Evolutionary conservation across 1,140 invertebrate species (phyloP).

Genomic region (Neuroterus valhalla): DNA sequence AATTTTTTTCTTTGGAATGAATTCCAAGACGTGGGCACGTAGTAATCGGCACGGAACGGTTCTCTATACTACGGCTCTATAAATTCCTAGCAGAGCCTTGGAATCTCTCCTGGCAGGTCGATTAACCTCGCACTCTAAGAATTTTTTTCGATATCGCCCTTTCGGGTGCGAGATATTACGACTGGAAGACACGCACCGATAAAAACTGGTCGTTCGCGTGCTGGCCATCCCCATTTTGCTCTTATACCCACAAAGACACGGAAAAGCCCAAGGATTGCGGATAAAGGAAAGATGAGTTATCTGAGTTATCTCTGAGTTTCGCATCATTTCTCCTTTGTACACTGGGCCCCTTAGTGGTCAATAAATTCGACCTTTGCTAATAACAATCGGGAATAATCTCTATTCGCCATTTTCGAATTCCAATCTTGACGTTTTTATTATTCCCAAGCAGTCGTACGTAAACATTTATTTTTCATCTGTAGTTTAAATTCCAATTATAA

Average conservation of each 20-base stretch:
- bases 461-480: no score
- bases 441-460: no score
- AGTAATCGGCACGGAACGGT: conserved; percentile 37
- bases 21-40: conserved; percentile 16
- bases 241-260: conserved; percentile 28
- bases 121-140: conserved; percentile 20
- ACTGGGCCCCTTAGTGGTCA: conserved; percentile 42
- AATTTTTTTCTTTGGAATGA: conserved; percentile 12
- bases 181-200: conserved; percentile 48
- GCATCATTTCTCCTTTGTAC: conserved; percentile 39
- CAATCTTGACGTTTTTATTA: no score
- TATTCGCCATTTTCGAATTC: not conserved
- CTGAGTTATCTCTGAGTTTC: conserved; percentile 40
- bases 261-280: conserved; percentile 44
- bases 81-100: conserved; percentile 37
- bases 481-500: no score
- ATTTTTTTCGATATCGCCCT: conserved; percentile 33
- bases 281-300: conserved; percentile 53
- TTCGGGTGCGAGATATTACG: conserved; percentile 49
- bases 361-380: conserved; percentile 47
- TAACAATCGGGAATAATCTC: conserved; percentile 15
- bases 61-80: conserved; percentile 44
- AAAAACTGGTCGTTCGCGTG: conserved; percentile 42
- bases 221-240: conserved; percentile 35
- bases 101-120: conserved; percentile 28